A percentile compares a stretch with the other conserved stretches of the same genome.
These are phyloP conservation scores for Crotalus viridis DNA, from an alignment of 2,113 vertebrate genomes.

Conservation along the genomic window DNA sequence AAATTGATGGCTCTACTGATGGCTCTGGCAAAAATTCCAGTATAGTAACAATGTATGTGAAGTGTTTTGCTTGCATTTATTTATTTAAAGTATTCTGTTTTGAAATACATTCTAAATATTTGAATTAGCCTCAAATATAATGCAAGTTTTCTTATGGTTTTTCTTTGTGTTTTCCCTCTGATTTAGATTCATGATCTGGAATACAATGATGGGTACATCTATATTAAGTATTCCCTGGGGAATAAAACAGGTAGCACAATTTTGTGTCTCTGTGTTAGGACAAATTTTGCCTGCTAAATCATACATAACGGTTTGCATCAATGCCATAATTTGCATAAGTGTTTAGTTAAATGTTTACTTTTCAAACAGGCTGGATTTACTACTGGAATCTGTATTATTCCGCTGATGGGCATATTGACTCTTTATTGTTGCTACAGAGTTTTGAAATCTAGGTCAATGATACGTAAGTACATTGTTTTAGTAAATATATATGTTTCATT, in stretches of 20 bases:
- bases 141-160: slow-evolving; percentile 22
- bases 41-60: slow-evolving; percentile 90
- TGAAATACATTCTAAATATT: background rate
- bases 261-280: slow-evolving; percentile 4
- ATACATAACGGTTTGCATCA: slow-evolving; percentile 7
- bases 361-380: slow-evolving; percentile 89
- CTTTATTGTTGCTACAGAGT: slow-evolving; percentile 94
- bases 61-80: slow-evolving; percentile 23
- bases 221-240: slow-evolving; percentile 98
- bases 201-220: slow-evolving; percentile 99
- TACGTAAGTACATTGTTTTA: slow-evolving; percentile 77
- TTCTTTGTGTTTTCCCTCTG: slow-evolving; percentile 26
- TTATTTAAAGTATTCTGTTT: slow-evolving; percentile 15
- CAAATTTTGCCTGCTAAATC: background rate
- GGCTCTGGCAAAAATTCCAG: slow-evolving; percentile 85
- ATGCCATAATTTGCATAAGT: background rate
- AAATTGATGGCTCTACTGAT: slow-evolving; percentile 77
- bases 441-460: slow-evolving; percentile 84
- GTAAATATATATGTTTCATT: slow-evolving; percentile 13
- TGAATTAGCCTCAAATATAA: background rate
- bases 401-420: slow-evolving; percentile 85
- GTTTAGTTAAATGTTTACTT: background rate
- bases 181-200: slow-evolving; percentile 95
- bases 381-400: slow-evolving; percentile 82
- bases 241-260: slow-evolving; percentile 89